Percentiles rank a stretch among this genome's conserved stretches.
These are phyloP conservation scores for Cantharis lateralis DNA, from an alignment of 2,888 invertebrate genomes.

Conservation along the genomic window DNA sequence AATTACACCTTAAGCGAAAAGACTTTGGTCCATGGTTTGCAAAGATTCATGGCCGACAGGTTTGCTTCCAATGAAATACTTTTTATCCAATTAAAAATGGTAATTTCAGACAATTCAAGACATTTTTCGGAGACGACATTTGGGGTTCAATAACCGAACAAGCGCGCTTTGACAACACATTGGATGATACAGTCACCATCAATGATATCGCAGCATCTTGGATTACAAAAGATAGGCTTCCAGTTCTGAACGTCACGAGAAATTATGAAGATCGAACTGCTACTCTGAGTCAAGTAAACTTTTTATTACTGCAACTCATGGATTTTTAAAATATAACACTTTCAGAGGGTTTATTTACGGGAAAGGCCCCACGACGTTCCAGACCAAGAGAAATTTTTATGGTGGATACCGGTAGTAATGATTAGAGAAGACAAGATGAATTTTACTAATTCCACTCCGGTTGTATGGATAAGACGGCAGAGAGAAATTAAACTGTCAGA, in stretches of 20 bases:
- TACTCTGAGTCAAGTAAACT: constrained; percentile 65
- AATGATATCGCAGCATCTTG: constrained; percentile 78
- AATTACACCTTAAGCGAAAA: constrained; percentile 80
- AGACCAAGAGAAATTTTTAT: constrained; percentile 69
- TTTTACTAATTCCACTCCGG: constrained; percentile 63
- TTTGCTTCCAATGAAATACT: constrained; percentile 30
- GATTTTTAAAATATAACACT: constrained; percentile 1
- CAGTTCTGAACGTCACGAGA: constrained; percentile 72
- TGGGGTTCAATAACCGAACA: constrained; percentile 75
- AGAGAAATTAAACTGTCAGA: constrained; percentile 60
- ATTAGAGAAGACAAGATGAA: constrained; percentile 63
- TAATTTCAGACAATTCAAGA: constrained; percentile 66
- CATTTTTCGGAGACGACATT: constrained; percentile 79
- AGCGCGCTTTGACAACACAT: constrained; percentile 63
- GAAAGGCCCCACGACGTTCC: constrained; percentile 76
- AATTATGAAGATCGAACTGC: constrained; percentile 69
- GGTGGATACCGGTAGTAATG: constrained; percentile 76
- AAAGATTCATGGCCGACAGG: constrained; percentile 70
- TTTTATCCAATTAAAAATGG: neutral
- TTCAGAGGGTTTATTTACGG: constrained; percentile 70
- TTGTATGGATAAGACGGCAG: constrained; percentile 67
- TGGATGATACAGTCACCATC: constrained; percentile 64
- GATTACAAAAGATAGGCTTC: constrained; percentile 81
- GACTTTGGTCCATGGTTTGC: constrained; percentile 75
- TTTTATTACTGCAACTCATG: neutral